Percentiles rank a stretch among this genome's conserved stretches.
Conservation (phyloP, 1,140 invertebrate genomes). For the Agrypnia vestita region DNA sequence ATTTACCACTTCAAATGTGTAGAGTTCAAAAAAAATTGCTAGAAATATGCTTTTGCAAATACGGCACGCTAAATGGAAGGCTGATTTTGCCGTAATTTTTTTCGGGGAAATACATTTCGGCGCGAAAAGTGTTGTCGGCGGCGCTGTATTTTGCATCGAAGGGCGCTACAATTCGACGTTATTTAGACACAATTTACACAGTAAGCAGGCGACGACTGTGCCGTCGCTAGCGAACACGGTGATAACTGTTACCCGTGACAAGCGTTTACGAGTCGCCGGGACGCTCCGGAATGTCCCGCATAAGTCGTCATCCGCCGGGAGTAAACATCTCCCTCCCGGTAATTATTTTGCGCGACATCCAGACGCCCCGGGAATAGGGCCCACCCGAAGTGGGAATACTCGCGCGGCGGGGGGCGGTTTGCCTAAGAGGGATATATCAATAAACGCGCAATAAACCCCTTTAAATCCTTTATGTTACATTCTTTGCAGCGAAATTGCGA, state of each 20-base stretch:
- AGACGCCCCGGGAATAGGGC: conserved; percentile 27
- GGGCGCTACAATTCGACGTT: conserved; percentile 42
- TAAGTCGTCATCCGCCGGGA: conserved; percentile 20
- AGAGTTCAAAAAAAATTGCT: too few relatives aligned
- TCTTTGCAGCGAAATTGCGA: neutral
- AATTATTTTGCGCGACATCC: conserved; percentile 41
- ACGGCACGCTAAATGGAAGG: too few relatives aligned
- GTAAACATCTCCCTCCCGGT: conserved; percentile 20
- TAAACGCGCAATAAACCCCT: conserved; percentile 6
- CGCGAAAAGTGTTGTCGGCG: neutral
- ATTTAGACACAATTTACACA: conserved; percentile 47
- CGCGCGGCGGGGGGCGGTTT: conserved; percentile 9
- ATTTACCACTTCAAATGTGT: too few relatives aligned
- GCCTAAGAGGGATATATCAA: conserved; percentile 15
- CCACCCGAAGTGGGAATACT: conserved; percentile 1
- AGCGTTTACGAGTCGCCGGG: conserved; percentile 38
- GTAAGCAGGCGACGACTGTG: conserved; percentile 23
- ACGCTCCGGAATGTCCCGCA: conserved; percentile 30
- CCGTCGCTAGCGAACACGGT: conserved; percentile 34
- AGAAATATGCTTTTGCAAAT: too few relatives aligned
- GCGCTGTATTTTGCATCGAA: conserved; percentile 28
- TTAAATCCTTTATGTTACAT: neutral
- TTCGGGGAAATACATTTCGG: neutral
- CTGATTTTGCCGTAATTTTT: too few relatives aligned
- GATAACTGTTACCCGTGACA: conserved; percentile 42